Conservation (phyloP, 2,797 vertebrate genomes). For the Vultur gryphus region DNA sequence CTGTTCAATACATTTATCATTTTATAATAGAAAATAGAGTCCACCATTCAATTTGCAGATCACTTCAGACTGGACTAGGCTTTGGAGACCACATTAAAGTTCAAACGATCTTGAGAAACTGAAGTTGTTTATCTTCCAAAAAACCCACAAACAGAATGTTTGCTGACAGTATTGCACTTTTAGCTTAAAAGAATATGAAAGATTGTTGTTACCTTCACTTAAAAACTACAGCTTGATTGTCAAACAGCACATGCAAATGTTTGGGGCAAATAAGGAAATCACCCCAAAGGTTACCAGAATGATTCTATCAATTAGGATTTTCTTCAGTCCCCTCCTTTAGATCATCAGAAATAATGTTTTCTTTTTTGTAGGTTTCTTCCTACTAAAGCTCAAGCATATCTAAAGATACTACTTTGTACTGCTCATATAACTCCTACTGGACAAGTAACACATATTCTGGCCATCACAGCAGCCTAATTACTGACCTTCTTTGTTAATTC, state of each 20-base stretch:
- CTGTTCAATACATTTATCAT: not conserved
- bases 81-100: not conserved
- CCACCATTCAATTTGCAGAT: not conserved
- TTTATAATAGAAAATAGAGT: not conserved
- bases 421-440: not conserved
- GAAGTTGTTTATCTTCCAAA: not conserved
- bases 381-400: not conserved
- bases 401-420: not conserved
- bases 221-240: not conserved
- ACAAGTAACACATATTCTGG: not conserved
- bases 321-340: not conserved
- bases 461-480: not conserved
- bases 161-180: not conserved
- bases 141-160: not conserved
- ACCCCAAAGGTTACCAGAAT: not conserved
- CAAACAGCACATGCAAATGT: not conserved
- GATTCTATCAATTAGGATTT: not conserved
- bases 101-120: not conserved
- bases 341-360: not conserved
- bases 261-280: not conserved
- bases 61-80: not conserved
- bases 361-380: not conserved
- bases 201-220: not conserved
- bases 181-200: not conserved
- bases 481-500: not conserved